Base-by-base conservation (phyloP, 2,797 vertebrate species). In the Crenuchus spilurus region DNA sequence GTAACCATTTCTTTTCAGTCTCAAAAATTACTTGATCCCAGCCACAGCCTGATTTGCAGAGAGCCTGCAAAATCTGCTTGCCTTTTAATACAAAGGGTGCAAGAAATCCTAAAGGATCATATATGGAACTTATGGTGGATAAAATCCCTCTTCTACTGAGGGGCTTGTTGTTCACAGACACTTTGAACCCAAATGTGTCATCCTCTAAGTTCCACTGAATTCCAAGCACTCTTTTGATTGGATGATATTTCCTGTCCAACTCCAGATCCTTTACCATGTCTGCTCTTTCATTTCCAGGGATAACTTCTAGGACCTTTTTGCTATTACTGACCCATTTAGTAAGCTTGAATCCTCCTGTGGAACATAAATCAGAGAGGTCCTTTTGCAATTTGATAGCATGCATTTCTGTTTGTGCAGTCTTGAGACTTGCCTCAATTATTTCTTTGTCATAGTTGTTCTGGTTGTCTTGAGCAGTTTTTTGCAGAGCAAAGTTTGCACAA, bases 241-340 rank as follows among this genome's bases (percentile, higher is more conserved):
- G 62, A 16, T 42, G 26, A 4, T 51, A 8, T 14, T 73, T 26
- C 20, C 26, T 28, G 20, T 54, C 71, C 35, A 73, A 33, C 20
- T 73, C 9, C 10, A 73, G n/a, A 16, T 55, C 33, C 39, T 46
- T 65, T n/a, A 61, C 46, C 7, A 49, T 33, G 4, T 68, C n/a
- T n/a, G 44, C 14, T 48, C 7, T 60, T n/a, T 70, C 33, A 18
- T 52, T 16, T 51, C 20, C 31, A 35, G 48, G 18, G 11, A 67
- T 44, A 14, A 30, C 5, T 10, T 16, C 26, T 11, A 67, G n/a
- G 8, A 67, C 46, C 18, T 6, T 18, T 20, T 18, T 2, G 2
- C 46, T 49, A 18, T 52, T 52, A 41, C 67, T 58, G 22, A 58
- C 30, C 37, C 67, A 57, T 31, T 70, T 70, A 10, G 61, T 64